Percentiles rank a stretch among this genome's conserved stretches.
phyloP scores from a whole-genome alignment of 1,140 invertebrate species.

The Drosophila persimilis region DNA sequence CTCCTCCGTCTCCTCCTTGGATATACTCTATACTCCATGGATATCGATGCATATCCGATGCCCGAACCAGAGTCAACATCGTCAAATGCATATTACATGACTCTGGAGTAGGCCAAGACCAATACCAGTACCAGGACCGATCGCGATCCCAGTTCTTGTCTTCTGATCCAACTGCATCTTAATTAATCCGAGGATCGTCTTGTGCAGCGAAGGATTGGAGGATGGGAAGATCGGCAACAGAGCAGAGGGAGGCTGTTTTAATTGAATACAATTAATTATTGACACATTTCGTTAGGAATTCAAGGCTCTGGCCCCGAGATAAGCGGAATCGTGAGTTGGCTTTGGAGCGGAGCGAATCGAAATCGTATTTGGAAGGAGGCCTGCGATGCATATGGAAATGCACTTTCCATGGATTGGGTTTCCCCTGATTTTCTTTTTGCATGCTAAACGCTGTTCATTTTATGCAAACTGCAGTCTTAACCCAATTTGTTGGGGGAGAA shows the following conservation, averaged over 20 bases:
- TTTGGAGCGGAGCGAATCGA: slow-evolving; percentile 35
- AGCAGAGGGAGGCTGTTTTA: slow-evolving; percentile 48
- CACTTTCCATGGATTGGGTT: slow-evolving; percentile 49
- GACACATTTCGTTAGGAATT: slow-evolving; percentile 70
- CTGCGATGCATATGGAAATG: slow-evolving; percentile 62
- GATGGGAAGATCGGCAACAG: too few species aligned
- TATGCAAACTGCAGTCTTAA: slow-evolving; percentile 59
- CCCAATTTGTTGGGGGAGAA: slow-evolving; percentile 50
- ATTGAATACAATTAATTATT: slow-evolving; percentile 82
- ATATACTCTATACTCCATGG: too few species aligned
- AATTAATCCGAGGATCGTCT: slow-evolving; percentile 43
- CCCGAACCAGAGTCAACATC: slow-evolving; percentile 16
- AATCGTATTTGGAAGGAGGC: slow-evolving; percentile 24
- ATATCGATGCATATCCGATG: slow-evolving; percentile 44
- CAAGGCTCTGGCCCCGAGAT: slow-evolving; percentile 31
- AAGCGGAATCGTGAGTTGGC: slow-evolving; percentile 57
- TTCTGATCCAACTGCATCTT: slow-evolving; percentile 62
- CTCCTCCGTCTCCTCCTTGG: slow-evolving; percentile 1
- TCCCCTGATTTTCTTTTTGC: slow-evolving; percentile 15
- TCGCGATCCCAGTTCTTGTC: slow-evolving; percentile 26
- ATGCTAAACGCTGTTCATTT: slow-evolving; percentile 40
- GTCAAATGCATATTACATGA: slow-evolving; percentile 60
- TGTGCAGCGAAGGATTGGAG: neutral
- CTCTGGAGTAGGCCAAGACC: slow-evolving; percentile 17
- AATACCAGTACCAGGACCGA: too few species aligned